Evolutionary conservation across 2,888 invertebrate species (phyloP), one percentile per base, ranked within the genome.

Genomic region (Autographa pulchrina): DNA sequence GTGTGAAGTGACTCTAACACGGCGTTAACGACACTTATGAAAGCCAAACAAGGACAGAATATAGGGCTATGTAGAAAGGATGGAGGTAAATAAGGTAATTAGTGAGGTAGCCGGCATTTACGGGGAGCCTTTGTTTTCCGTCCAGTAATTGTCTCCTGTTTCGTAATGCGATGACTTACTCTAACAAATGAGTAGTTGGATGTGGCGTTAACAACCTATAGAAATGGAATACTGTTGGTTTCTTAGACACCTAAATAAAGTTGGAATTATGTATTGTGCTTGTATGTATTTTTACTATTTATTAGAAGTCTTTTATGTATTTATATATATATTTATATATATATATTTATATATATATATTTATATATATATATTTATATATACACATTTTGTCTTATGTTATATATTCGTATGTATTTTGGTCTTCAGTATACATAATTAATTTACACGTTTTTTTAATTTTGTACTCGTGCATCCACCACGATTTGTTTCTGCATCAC

Each of bases 51-150:
- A 84, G 82, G 78, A 79, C 84, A 77, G 82, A 78, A 86, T 86
- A 86, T 84, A 83, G 77, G 74, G 77, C 77, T 73, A 83, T 64
- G 69, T 80, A 85, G 86, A 80, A 82, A 75, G 77, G 80, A 82
- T 85, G 66, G 79, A 78, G 85, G 86, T 85, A 86, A 90, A 88
- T 88, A 90, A 87, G 88, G 86, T 87, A 90, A 90, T 90, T 90
- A 90, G 86, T 78, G 80, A 81, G 83, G 80, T 80, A 76, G 69
- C 77, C 64, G 65, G 65, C 62, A 62, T 66, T 65, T 65, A 61
- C 67, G 72, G 60, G 60, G 62, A 69, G 62, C 67, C 74, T 76
- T 78, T 82, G 82, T 84, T 74, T 82, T 65, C 66, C 48, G 65
- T 70, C 75, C 59, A 74, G 75, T 72, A 81, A 78, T 75, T 73